Evolutionary conservation across 2,113 vertebrate genomes (phyloP).

Genomic region (Cathartes aura): DNA sequence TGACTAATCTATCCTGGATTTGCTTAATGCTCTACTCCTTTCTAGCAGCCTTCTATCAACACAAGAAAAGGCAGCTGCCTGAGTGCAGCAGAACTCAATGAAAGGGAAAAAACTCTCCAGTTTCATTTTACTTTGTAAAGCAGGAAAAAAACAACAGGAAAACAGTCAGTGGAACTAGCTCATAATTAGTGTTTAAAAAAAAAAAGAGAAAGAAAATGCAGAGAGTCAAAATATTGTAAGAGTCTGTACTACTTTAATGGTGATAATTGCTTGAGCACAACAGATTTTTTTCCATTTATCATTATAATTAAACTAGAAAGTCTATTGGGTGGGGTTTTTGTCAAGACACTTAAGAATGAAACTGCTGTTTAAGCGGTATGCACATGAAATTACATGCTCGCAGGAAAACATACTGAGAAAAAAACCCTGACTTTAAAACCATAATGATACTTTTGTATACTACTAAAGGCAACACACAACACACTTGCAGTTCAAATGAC

Average conservation of each 20-base stretch:
- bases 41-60: neutral
- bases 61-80: neutral
- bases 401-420: neutral
- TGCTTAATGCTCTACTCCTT: neutral
- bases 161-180: neutral
- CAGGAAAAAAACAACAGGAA: fast-evolving
- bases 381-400: neutral
- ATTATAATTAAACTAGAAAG: neutral
- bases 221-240: neutral
- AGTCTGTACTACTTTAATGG: neutral
- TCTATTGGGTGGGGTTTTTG: neutral
- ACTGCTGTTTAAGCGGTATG: neutral
- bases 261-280: neutral
- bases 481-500: neutral
- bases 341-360: neutral
- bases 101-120: neutral
- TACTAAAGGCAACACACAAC: neutral
- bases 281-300: neutral
- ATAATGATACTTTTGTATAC: neutral
- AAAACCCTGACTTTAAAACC: neutral
- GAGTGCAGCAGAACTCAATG: neutral
- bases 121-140: neutral
- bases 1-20: slow-evolving; percentile 33
- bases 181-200: neutral
- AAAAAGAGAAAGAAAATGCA: neutral